Evolutionary conservation across 2,888 invertebrate species (phyloP).

Genomic region (Drosophila ustulata): DNA sequence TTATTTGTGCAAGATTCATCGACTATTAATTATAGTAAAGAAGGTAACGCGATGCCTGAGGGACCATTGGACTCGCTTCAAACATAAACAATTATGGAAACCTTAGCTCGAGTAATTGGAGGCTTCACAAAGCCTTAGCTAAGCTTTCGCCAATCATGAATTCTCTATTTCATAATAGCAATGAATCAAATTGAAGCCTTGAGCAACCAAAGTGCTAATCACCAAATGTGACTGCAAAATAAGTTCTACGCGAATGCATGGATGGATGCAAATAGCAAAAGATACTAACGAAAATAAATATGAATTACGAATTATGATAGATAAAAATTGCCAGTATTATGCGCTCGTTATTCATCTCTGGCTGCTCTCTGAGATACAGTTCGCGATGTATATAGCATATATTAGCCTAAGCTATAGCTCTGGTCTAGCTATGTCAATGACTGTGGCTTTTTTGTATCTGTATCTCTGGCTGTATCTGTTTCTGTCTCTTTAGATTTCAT

Average conservation of each 20-base stretch:
- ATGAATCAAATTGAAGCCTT: neutral
- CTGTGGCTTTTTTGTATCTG: slow-evolving; percentile 13
- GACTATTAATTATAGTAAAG: neutral
- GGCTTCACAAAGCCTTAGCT: neutral
- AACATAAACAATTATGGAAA: neutral
- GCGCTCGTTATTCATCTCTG: neutral
- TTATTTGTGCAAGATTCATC: neutral
- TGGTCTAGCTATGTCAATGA: slow-evolving; percentile 24
- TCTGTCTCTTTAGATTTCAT: slow-evolving; percentile 22
- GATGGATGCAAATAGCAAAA: slow-evolving; percentile 6
- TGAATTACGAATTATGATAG: neutral
- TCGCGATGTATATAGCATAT: neutral
- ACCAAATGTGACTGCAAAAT: slow-evolving; percentile 14
- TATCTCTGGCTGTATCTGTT: slow-evolving; percentile 23
- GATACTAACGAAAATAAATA: slow-evolving; percentile 2
- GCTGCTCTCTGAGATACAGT: slow-evolving; percentile 1
- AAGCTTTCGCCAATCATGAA: neutral
- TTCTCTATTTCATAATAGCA: neutral
- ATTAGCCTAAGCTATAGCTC: slow-evolving; percentile 27
- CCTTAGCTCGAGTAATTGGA: neutral
- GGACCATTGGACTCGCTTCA: neutral
- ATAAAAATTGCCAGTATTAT: slow-evolving; percentile 5
- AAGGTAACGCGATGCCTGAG: neutral
- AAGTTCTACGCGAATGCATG: slow-evolving; percentile 10
- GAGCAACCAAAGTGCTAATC: slow-evolving; percentile 28